These are phyloP conservation scores for Tokudaia muenninki DNA, from an alignment of 2,797 vertebrate genomes.

Conservation along the genomic window DNA sequence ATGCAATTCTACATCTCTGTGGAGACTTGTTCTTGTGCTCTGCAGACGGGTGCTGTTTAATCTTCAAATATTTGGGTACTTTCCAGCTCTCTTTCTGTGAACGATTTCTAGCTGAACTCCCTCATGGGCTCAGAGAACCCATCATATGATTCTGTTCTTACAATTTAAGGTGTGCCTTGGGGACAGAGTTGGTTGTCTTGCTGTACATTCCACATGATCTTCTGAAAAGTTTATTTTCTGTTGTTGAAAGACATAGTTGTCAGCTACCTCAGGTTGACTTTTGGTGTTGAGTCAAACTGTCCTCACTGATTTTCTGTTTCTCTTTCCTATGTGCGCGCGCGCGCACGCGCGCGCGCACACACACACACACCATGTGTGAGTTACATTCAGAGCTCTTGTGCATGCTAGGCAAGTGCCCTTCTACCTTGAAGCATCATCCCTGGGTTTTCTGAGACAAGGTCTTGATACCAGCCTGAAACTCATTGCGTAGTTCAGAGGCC, in stretches of 20 bases:
- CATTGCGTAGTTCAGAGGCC: background rate
- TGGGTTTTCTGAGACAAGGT: background rate
- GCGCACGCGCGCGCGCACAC: background rate
- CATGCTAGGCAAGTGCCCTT: background rate
- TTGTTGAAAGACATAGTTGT: background rate
- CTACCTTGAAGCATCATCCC: background rate
- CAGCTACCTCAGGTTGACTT: background rate
- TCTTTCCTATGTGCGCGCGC: background rate
- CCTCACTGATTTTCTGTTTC: background rate
- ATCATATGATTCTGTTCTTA: background rate
- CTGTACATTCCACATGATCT: background rate
- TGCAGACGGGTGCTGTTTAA: background rate
- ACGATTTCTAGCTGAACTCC: background rate
- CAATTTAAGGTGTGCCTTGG: background rate
- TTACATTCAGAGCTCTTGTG: background rate
- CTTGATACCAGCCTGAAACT: background rate
- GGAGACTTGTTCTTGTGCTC: background rate
- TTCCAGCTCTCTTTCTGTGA: background rate
- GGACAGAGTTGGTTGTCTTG: background rate
- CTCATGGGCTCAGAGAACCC: background rate
- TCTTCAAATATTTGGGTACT: background rate
- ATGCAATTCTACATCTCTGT: background rate
- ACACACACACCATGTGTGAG: background rate
- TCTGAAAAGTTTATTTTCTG: background rate
- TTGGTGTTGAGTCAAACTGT: too few species aligned